Evolutionary conservation across 2,113 vertebrate species (phyloP).

Genomic region (Halichoerus grypus): DNA sequence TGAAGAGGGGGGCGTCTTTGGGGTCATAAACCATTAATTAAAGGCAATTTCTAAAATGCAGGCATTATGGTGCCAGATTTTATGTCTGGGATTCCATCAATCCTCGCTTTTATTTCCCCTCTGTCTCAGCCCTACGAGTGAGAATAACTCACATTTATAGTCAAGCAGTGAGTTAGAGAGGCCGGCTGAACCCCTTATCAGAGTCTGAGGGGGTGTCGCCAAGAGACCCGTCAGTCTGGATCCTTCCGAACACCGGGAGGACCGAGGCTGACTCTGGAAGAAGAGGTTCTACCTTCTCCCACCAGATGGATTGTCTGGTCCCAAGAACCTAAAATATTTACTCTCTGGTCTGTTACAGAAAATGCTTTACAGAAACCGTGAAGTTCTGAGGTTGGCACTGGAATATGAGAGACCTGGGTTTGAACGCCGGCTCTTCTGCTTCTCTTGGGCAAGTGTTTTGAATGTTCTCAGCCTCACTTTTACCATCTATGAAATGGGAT

Average conservation of each 20-base stretch:
- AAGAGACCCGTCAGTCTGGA: rapidly evolving
- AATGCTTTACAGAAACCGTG: not conserved
- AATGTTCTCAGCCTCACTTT: not conserved
- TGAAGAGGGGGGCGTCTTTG: rapidly evolving
- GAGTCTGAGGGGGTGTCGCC: not conserved
- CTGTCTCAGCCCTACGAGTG: not conserved
- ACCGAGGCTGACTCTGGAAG: not conserved
- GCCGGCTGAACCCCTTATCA: not conserved
- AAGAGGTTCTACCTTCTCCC: not conserved
- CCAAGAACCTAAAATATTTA: not conserved
- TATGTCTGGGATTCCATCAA: not conserved
- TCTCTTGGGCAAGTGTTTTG: not conserved
- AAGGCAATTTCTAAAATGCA: constrained; percentile 29
- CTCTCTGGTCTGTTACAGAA: rapidly evolving
- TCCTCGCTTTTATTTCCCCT: constrained; percentile 1
- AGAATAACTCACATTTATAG: not conserved
- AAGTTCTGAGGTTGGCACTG: rapidly evolving
- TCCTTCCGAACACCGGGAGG: rapidly evolving
- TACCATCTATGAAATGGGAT: not conserved
- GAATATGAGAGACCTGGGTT: not conserved
- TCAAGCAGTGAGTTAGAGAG: not conserved
- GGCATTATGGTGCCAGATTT: not conserved
- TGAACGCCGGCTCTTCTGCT: not conserved
- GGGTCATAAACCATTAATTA: not conserved
- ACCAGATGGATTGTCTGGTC: not conserved